Evolutionary conservation across 2,113 vertebrate species (phyloP).

Genomic region (Tychaedon coryphoeus): DNA sequence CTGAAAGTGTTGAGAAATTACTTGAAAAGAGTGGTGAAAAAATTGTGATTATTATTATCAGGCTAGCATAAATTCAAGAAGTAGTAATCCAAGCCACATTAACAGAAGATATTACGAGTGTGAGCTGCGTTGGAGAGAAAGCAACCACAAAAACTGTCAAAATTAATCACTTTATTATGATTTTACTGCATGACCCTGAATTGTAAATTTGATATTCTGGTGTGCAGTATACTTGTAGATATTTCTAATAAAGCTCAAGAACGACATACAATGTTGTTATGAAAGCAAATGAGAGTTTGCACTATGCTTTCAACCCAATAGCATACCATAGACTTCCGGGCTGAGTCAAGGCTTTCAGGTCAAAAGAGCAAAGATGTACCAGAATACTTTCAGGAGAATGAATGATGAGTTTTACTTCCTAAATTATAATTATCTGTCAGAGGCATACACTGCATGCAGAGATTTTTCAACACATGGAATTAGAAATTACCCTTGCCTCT

Average conservation of each 20-base stretch:
- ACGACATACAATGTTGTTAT: background rate
- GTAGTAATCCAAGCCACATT: background rate
- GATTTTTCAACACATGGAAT: conserved; percentile 35
- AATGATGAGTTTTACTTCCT: conserved; percentile 21
- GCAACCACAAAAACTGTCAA: background rate
- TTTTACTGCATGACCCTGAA: background rate
- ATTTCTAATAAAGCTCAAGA: background rate
- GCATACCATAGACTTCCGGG: background rate
- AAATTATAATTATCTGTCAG: conserved; percentile 40
- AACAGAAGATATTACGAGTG: background rate
- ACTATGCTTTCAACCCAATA: background rate
- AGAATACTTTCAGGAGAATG: conserved; percentile 1
- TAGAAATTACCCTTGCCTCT: conserved; percentile 18
- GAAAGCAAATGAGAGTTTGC: background rate
- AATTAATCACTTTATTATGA: background rate
- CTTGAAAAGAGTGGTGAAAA: background rate
- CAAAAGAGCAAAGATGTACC: conserved; percentile 41
- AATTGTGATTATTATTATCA: background rate
- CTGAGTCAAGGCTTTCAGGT: conserved; percentile 12
- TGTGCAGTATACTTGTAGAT: background rate
- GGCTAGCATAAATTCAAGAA: background rate
- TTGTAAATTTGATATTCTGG: background rate
- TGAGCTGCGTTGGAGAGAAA: background rate
- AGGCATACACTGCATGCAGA: background rate
- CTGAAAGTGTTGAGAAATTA: background rate